A percentile compares a stretch with the other conserved stretches of the same genome.
These are phyloP conservation scores for Limnephilus rhombicus DNA, from an alignment of 2,888 invertebrate species.

Conservation along the genomic window DNA sequence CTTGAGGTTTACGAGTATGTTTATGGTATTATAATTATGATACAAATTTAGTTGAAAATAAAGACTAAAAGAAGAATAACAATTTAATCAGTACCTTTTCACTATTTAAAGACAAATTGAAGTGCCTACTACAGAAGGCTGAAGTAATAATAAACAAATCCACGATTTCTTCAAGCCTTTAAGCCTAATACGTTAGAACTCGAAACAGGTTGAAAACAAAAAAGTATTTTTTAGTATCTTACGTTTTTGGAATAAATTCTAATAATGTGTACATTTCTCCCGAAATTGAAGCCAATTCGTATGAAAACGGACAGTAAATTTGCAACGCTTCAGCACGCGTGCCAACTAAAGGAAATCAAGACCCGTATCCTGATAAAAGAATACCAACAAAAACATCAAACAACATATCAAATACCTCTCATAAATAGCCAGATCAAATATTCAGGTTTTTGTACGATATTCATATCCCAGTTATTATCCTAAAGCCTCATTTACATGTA, in stretches of 20 bases:
- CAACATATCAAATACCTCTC: background rate
- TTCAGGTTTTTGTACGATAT: conserved; percentile 13
- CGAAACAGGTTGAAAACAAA: background rate
- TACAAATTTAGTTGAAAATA: too few species aligned
- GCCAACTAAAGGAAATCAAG: conserved; percentile 11
- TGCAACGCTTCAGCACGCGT: conserved; percentile 14
- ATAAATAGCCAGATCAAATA: conserved; percentile 24
- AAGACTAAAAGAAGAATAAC: too few species aligned
- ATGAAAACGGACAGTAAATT: conserved; percentile 21
- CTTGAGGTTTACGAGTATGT: too few species aligned
- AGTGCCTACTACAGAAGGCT: background rate
- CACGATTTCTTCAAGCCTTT: background rate
- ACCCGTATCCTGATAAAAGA: conserved; percentile 7
- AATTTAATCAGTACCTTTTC: background rate
- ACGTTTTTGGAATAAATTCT: background rate
- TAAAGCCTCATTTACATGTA: conserved; percentile 30
- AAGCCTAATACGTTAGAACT: background rate
- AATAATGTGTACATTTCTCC: background rate
- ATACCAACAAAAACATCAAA: conserved; percentile 27
- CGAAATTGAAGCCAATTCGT: conserved; percentile 32
- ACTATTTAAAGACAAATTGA: too few species aligned
- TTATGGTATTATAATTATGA: too few species aligned
- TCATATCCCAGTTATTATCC: conserved; percentile 38
- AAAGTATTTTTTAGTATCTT: background rate
- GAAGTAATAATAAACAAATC: background rate